phyloP scores from a whole-genome alignment of 2,888 invertebrate genomes.

The Phortica okadai region DNA sequence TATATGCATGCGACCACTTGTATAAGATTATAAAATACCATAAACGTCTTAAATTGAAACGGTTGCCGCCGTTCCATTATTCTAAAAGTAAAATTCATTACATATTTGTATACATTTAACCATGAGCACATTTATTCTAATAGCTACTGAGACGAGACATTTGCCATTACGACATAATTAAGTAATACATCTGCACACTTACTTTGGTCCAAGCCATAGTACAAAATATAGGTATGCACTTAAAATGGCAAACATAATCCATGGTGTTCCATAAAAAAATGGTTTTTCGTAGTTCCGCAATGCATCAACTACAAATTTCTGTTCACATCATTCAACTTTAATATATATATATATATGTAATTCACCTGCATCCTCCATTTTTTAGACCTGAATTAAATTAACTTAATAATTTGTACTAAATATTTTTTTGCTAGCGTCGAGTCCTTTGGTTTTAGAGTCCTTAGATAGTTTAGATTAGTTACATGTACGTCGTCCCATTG shows the following conservation, averaged over 20 bases:
- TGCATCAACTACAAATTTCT: neutral
- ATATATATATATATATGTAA: too few relatives aligned
- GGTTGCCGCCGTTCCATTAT: constrained; percentile 84
- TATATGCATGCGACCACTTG: constrained; percentile 80
- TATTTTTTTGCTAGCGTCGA: too few relatives aligned
- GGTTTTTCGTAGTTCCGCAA: constrained; percentile 5
- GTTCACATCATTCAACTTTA: too few relatives aligned
- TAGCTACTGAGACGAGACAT: too few relatives aligned
- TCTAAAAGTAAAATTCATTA: constrained; percentile 51
- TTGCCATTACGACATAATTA: too few relatives aligned
- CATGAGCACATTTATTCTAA: too few relatives aligned
- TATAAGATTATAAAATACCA: constrained; percentile 87
- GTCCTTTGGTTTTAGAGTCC: too few relatives aligned
- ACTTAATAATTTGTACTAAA: too few relatives aligned
- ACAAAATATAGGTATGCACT: constrained; percentile 62
- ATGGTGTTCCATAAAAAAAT: constrained; percentile 48
- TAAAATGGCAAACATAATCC: constrained; percentile 56
- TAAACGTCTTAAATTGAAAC: constrained; percentile 81
- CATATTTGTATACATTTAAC: neutral
- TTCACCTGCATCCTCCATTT: constrained; percentile 15
- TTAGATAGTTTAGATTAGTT: too few relatives aligned
- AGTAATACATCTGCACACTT: constrained; percentile 42
- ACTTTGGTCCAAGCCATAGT: constrained; percentile 57
- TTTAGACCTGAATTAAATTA: neutral
- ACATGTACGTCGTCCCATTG: too few relatives aligned